Percentiles rank a stretch among this genome's conserved stretches.
Conservation (phyloP, 2,113 vertebrate species). For the Leptobrachium leishanense region DNA sequence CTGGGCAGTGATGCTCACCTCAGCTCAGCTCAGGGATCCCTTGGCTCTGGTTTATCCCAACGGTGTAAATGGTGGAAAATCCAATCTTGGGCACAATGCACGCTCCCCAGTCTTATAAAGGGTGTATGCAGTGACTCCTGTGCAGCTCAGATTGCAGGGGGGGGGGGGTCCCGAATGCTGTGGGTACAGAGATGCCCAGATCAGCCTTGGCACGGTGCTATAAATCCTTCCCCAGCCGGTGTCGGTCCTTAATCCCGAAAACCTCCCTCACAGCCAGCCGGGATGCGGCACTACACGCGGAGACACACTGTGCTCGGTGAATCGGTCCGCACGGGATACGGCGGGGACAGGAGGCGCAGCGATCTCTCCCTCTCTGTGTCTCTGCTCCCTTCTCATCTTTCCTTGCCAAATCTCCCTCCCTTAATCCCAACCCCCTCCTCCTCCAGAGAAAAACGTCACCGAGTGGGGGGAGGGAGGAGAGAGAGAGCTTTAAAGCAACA, state of each 20-base stretch:
- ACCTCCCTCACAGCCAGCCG: too few species aligned
- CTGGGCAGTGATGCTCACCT: background rate
- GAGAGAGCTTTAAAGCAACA: background rate
- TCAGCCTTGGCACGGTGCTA: too few species aligned
- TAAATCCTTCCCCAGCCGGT: too few species aligned
- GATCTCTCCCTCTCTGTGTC: background rate
- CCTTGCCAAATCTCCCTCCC: conserved; percentile 12
- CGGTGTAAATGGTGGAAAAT: too few species aligned
- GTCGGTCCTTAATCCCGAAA: too few species aligned
- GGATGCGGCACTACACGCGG: too few species aligned
- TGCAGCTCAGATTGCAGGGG: too few species aligned
- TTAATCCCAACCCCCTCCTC: conserved; percentile 11
- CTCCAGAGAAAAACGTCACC: conserved; percentile 27
- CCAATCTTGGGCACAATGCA: background rate
- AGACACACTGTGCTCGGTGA: too few species aligned
- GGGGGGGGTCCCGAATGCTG: too few species aligned
- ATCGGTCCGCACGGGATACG: background rate
- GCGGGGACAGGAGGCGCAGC: background rate
- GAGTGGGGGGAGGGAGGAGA: conserved; percentile 10
- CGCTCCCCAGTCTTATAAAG: too few species aligned
- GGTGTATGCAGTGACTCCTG: too few species aligned
- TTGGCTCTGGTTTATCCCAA: background rate
- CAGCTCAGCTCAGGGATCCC: conserved; percentile 6
- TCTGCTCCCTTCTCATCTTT: conserved; percentile 13
- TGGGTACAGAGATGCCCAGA: too few species aligned